Conservation (phyloP, 2,113 vertebrate species). For the Aepyceros melampus region DNA sequence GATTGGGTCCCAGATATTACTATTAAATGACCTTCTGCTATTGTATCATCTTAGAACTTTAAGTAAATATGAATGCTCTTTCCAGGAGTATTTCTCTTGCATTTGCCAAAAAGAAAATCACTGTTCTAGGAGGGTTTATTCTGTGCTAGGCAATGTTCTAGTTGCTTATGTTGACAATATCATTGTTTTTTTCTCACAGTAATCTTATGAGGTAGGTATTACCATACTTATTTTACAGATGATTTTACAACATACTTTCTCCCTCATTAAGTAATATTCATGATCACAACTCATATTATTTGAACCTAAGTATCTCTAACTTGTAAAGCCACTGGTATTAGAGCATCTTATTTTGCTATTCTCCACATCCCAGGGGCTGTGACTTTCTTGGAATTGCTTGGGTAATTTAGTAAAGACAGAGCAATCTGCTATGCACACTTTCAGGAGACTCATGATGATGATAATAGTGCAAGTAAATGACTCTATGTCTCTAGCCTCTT, state of each 20-base stretch:
- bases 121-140: not conserved
- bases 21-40: not conserved
- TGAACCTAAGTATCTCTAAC: not conserved
- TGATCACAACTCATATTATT: not conserved
- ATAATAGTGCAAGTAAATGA: not conserved
- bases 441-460: not conserved
- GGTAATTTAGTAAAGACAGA: conserved; percentile 15
- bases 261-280: not conserved
- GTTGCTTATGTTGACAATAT: not conserved
- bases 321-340: not conserved
- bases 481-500: not conserved
- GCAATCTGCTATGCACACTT: not conserved
- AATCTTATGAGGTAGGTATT: not conserved
- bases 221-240: not conserved
- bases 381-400: not conserved
- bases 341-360: not conserved
- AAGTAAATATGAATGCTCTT: conserved; percentile 9
- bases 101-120: not conserved
- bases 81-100: not conserved
- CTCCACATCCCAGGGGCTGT: not conserved
- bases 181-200: not conserved
- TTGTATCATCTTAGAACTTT: not conserved
- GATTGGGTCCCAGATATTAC: not conserved
- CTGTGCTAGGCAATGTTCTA: not conserved
- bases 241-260: not conserved